phyloP scores from a whole-genome alignment of 2,113 vertebrate species.

The Gymnogyps californianus region DNA sequence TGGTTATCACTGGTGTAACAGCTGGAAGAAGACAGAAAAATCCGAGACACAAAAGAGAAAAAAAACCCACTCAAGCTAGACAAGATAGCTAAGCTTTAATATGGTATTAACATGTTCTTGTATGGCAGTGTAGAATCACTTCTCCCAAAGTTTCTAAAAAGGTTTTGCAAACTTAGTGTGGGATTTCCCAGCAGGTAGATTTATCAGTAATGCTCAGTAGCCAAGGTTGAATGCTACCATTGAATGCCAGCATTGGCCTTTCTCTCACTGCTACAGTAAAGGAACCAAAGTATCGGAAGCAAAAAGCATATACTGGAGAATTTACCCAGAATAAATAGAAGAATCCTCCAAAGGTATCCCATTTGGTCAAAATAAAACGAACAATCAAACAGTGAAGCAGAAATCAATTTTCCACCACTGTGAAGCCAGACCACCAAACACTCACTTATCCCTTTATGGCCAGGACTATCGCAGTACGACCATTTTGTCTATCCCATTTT shows the following conservation, averaged over 20 bases:
- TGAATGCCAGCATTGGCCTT: background rate
- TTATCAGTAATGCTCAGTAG: background rate
- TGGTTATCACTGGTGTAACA: background rate
- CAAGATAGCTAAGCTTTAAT: background rate
- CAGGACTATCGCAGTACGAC: background rate
- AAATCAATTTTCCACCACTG: background rate
- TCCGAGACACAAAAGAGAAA: background rate
- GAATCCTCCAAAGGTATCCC: background rate
- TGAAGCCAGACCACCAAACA: background rate
- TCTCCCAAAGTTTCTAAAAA: background rate
- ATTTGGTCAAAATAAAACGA: background rate
- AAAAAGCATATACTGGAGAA: background rate
- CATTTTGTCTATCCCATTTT: background rate
- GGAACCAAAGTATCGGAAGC: background rate
- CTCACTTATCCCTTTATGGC: background rate
- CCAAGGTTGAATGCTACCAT: background rate
- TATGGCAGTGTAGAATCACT: background rate
- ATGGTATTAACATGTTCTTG: background rate
- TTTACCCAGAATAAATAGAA: background rate
- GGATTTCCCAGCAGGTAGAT: background rate
- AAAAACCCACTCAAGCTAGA: background rate
- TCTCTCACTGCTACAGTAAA: background rate
- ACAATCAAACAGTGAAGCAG: background rate
- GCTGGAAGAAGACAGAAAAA: background rate
- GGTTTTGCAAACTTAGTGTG: background rate